These are phyloP conservation scores for Ibidorhyncha struthersii DNA, from an alignment of 2,113 vertebrate species.

Conservation along the genomic window DNA sequence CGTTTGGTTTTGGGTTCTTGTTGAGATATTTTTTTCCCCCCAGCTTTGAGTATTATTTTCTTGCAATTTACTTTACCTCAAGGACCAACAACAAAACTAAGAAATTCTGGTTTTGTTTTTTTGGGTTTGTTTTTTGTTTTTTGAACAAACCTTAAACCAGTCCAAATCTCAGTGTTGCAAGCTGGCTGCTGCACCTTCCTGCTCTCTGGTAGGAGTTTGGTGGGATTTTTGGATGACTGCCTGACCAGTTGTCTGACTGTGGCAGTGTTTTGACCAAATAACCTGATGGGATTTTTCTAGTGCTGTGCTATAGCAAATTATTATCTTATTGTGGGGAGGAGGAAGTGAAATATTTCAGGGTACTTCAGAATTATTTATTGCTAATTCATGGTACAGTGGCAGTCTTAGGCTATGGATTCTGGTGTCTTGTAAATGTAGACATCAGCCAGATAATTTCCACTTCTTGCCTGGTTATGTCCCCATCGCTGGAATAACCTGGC, in stretches of 20 bases:
- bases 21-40: background rate
- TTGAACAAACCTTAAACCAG: background rate
- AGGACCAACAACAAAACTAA: background rate
- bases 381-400: background rate
- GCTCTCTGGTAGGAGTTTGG: background rate
- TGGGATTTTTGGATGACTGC: background rate
- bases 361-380: background rate
- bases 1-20: background rate
- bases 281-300: background rate
- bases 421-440: background rate
- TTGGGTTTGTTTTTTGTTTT: background rate
- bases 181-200: background rate
- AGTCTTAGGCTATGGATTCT: background rate
- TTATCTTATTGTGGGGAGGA: background rate
- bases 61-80: background rate
- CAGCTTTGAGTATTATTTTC: background rate
- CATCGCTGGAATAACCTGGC: background rate
- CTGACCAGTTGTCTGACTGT: background rate
- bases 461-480: background rate
- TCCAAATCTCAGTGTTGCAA: background rate
- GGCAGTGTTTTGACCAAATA: constrained; percentile 2
- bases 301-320: background rate
- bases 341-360: background rate
- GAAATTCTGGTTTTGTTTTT: background rate
- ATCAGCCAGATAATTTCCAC: background rate